Evolutionary conservation across 1,140 invertebrate genomes (phyloP), one percentile per base, ranked within the genome.

Genomic region (Nomia melanderi): DNA sequence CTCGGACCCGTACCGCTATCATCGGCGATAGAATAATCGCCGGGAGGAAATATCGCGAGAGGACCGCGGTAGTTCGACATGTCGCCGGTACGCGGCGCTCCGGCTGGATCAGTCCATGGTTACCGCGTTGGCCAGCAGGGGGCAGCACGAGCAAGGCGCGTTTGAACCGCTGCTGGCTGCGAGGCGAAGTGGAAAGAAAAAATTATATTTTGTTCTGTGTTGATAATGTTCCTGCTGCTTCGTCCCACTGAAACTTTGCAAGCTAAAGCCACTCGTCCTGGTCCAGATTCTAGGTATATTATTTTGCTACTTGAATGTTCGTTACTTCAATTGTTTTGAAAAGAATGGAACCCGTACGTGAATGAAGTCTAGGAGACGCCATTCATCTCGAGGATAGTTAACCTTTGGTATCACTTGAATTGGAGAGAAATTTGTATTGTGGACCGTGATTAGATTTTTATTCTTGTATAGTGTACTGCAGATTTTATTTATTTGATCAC

Each of bases 111-210:
- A 71, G 41, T 25, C 25, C 36, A 2, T 31, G 57, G 69, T 86
- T 88, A 57, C 25, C 60, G 54, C 47, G 47, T n/a, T 29, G 31
- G 54, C 82, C 90, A 83, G 65, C 76, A 92, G 92, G 85, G 90
- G 85, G 90, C 92, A 91, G 90, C 91, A 92, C 89, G 78, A 77
- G 86, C 84, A 91, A 88, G 92, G 89, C 84, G 63, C 57, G 39
- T 31, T 65, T n/a, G 2, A 31, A 29, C 27, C 17, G 25, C 41
- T n/a, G 14, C 0, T 36, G 4, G 2, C 20, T 23, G 11, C 71
- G 23, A 8, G 3, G n/a, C 27, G 20, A 44, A 44, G 20, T 50
- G 2, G 11, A 1, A 31, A 53, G 9, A 12, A 73, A 33, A 23
- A 36, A 64, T 63, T 56, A 12, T 62, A 1, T 44, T 3, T 20